Percentiles rank a stretch among this genome's conserved stretches.
phyloP scores from a whole-genome alignment of 2,888 invertebrate species.

The Teleogryllus oceanicus region DNA sequence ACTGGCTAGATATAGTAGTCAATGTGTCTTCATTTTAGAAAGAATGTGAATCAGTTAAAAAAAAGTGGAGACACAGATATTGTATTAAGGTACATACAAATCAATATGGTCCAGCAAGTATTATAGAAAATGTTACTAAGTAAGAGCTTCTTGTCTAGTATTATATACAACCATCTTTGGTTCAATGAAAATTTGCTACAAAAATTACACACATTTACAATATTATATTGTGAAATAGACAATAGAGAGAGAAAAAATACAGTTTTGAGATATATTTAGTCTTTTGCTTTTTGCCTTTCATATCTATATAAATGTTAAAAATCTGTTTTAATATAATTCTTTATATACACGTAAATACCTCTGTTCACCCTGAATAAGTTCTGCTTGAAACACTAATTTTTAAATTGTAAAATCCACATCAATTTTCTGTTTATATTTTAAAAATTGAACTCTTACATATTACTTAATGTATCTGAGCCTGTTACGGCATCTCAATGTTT shows the following conservation, averaged over 20 bases:
- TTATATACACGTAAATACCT: constrained; percentile 19
- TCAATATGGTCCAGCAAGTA: constrained; percentile 31
- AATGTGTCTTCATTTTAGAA: constrained; percentile 23
- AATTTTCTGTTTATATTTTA: not conserved
- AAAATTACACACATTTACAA: constrained; percentile 32
- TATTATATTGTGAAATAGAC: constrained; percentile 29
- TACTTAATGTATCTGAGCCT: not conserved
- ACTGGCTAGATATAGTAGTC: constrained; percentile 24
- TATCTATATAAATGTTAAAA: constrained; percentile 27
- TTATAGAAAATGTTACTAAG: constrained; percentile 26
- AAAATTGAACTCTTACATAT: not conserved
- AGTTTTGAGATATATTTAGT: constrained; percentile 32
- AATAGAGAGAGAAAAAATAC: constrained; percentile 33
- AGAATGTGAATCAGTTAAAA: constrained; percentile 24
- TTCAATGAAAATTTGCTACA: constrained; percentile 35
- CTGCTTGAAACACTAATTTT: constrained; percentile 11
- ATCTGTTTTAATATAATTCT: constrained; percentile 28
- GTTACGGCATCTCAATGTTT: not conserved
- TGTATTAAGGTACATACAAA: constrained; percentile 27
- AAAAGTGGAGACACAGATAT: constrained; percentile 23
- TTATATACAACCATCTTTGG: constrained; percentile 35
- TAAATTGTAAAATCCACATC: constrained; percentile 18
- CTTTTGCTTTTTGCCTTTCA: constrained; percentile 23
- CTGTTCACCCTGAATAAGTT: constrained; percentile 21
- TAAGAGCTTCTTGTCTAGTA: constrained; percentile 25